These are phyloP conservation scores for Pristionchus entomophagus DNA, from an alignment of 2,888 invertebrate species.

Conservation along the genomic window DNA sequence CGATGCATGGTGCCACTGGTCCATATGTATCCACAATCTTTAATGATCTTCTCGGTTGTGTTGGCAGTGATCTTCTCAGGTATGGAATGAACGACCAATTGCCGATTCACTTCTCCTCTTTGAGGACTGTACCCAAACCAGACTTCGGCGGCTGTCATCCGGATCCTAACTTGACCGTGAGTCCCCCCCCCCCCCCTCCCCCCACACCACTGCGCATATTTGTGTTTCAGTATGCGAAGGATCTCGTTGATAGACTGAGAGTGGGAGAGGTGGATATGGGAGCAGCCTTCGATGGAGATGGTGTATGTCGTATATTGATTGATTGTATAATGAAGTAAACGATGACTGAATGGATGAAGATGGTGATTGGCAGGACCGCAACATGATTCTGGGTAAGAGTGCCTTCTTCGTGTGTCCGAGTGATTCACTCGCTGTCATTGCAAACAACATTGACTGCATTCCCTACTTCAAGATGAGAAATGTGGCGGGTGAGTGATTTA, in stretches of 20 bases:
- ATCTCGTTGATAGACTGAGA: slow-evolving; percentile 84
- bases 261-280: slow-evolving; percentile 85
- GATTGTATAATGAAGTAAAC: background rate
- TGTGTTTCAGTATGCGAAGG: slow-evolving; percentile 89
- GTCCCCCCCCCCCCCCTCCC: no score
- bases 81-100: slow-evolving; percentile 64
- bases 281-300: slow-evolving; percentile 99
- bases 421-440: slow-evolving; percentile 94
- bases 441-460: slow-evolving; percentile 89
- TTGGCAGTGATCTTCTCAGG: slow-evolving; percentile 84
- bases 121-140: slow-evolving; percentile 84
- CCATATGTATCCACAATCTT: slow-evolving; percentile 93
- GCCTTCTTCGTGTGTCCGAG: slow-evolving; percentile 99
- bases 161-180: slow-evolving; percentile 95
- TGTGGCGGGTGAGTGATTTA: slow-evolving; percentile 82
- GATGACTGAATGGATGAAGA: background rate
- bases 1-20: slow-evolving; percentile 97
- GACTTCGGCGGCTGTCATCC: slow-evolving; percentile 97
- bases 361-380: slow-evolving; percentile 84
- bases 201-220: no score
- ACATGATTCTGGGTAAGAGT: slow-evolving; percentile 95
- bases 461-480: slow-evolving; percentile 90
- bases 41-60: slow-evolving; percentile 87
- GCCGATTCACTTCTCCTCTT: background rate
- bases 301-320: slow-evolving; percentile 79